Percentiles rank a stretch among this genome's conserved stretches.
Evolutionary conservation across 1,140 invertebrate genomes (phyloP).

Genomic region (Apis florea): DNA sequence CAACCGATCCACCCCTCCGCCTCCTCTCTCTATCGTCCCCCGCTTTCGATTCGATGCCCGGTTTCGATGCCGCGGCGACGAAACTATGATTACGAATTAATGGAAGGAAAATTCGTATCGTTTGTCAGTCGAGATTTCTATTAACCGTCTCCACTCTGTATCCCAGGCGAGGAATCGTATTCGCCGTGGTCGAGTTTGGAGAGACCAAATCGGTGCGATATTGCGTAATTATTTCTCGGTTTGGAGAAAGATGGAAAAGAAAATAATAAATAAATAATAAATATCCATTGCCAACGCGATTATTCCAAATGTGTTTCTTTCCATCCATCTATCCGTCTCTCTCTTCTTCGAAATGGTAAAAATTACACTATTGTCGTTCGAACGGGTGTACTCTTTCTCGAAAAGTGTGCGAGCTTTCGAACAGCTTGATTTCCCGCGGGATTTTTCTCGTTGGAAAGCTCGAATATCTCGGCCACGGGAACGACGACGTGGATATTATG

Average conservation of each 20-base stretch:
- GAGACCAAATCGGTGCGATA: not conserved
- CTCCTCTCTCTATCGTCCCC: not conserved
- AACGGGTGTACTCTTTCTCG: slow-evolving; percentile 5
- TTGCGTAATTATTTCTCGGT: not conserved
- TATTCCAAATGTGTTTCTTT: not conserved
- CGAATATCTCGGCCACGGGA: not conserved
- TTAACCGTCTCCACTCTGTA: not conserved
- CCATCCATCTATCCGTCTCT: too few relatives aligned
- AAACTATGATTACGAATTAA: slow-evolving; percentile 17
- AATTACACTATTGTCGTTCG: slow-evolving; percentile 8
- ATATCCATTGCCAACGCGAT: not conserved
- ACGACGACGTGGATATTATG: not conserved
- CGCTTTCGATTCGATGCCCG: not conserved
- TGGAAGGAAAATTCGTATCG: slow-evolving; percentile 19
- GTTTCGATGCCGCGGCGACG: slow-evolving; percentile 14
- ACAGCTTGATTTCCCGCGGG: slow-evolving; percentile 20
- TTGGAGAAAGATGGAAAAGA: not conserved
- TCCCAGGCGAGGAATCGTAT: not conserved
- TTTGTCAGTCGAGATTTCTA: slow-evolving; percentile 2
- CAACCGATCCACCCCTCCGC: too few relatives aligned
- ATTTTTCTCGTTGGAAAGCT: slow-evolving; percentile 5
- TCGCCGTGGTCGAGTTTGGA: not conserved
- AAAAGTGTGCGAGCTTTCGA: not conserved
- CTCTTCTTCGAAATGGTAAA: not conserved
- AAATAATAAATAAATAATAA: not conserved